phyloP scores from a whole-genome alignment of 2,797 vertebrate genomes.

The Sebastes alutus region DNA sequence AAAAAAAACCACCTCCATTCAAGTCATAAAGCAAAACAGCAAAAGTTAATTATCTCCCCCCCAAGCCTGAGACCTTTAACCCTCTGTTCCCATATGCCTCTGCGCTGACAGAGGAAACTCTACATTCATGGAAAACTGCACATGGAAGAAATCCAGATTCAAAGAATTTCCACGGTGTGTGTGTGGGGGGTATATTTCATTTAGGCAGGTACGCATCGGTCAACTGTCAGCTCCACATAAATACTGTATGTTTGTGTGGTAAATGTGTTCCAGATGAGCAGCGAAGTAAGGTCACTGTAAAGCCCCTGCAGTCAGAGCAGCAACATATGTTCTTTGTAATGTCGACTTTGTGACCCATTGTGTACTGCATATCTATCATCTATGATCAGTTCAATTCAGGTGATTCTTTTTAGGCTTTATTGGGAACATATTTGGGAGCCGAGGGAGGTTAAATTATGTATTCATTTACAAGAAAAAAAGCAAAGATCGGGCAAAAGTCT shows the following conservation, averaged over 20 bases:
- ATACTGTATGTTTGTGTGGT: slow-evolving; percentile 41
- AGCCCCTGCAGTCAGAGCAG: slow-evolving; percentile 20
- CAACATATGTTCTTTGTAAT: slow-evolving; percentile 19
- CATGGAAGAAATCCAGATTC: slow-evolving; percentile 65
- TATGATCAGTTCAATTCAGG: neutral
- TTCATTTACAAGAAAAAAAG: neutral
- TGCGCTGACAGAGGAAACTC: slow-evolving; percentile 56
- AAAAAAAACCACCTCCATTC: slow-evolving; percentile 31
- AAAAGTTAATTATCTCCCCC: slow-evolving; percentile 48
- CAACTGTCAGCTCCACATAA: slow-evolving; percentile 51
- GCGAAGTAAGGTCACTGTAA: slow-evolving; percentile 41
- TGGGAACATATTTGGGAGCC: neutral
- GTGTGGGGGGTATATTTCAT: slow-evolving; percentile 56
- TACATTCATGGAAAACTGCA: slow-evolving; percentile 65
- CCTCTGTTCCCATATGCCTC: slow-evolving; percentile 49
- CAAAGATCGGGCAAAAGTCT: neutral
- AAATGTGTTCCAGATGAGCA: slow-evolving; percentile 76
- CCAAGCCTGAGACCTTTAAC: slow-evolving; percentile 62
- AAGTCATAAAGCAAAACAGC: slow-evolving; percentile 68
- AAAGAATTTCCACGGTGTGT: slow-evolving; percentile 38
- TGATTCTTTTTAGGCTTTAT: neutral
- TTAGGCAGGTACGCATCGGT: slow-evolving; percentile 61
- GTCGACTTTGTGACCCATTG: neutral
- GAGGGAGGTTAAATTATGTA: neutral
- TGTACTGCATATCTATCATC: neutral